Evolutionary conservation across 1,140 invertebrate species (phyloP).

Genomic region (Neodiprion pinetum): DNA sequence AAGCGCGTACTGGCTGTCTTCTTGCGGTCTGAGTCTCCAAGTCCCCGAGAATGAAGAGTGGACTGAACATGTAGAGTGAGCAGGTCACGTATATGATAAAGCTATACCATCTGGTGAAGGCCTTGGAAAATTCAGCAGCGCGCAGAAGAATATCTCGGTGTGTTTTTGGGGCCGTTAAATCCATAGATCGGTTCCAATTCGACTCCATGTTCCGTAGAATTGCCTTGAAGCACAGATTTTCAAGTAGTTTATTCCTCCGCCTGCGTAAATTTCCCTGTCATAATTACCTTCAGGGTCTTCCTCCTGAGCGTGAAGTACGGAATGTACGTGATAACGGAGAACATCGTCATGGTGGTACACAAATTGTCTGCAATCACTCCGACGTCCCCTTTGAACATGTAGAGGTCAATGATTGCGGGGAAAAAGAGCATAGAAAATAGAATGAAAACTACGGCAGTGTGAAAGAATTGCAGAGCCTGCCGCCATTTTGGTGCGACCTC

Average conservation of each 20-base stretch:
- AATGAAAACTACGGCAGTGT: neutral
- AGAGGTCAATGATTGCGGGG: slow-evolving; percentile 24
- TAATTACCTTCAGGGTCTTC: neutral
- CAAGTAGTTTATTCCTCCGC: neutral
- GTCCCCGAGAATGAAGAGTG: slow-evolving; percentile 19
- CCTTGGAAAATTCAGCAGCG: slow-evolving; percentile 5
- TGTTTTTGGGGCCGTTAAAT: neutral
- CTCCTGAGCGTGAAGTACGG: slow-evolving; percentile 1
- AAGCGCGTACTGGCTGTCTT: slow-evolving; percentile 29
- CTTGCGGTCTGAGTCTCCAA: neutral
- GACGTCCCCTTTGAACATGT: slow-evolving; percentile 23
- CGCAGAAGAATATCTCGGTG: slow-evolving; percentile 19
- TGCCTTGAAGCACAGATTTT: neutral
- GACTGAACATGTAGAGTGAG: slow-evolving; percentile 21
- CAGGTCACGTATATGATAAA: slow-evolving; percentile 24
- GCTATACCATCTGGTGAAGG: slow-evolving; percentile 23
- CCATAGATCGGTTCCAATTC: slow-evolving; percentile 8
- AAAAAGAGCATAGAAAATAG: slow-evolving; percentile 18
- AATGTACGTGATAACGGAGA: slow-evolving; percentile 20
- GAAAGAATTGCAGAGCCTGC: neutral
- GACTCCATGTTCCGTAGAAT: neutral
- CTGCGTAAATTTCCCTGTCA: neutral
- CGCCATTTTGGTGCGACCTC: neutral
- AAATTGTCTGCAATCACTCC: slow-evolving; percentile 26
- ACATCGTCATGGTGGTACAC: slow-evolving; percentile 18